Base-by-base conservation (phyloP, 2,888 invertebrate genomes). In the Nysson spinosus region DNA sequence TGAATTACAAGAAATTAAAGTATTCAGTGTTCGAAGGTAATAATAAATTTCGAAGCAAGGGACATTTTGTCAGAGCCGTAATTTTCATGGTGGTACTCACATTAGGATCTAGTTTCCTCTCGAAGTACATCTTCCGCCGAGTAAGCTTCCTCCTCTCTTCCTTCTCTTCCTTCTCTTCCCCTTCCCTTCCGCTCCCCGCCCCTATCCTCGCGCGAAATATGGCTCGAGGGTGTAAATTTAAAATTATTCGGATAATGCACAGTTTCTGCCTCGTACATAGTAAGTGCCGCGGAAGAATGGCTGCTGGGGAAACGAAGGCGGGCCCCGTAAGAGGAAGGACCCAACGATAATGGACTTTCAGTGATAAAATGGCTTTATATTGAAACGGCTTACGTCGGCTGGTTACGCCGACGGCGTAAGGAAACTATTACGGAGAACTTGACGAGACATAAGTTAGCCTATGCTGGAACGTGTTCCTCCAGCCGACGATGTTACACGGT, bases 311-410 rank as follows among this genome's bases (percentile, higher is more conserved):
- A 37, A 43, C 44, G 22, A 46, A 19, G 20, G 37, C 19, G 37
- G 51, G 46, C 16, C n/a, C 19, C 50, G 40, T 47, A n/a, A n/a
- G 16, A 32, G 14, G 47, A 49, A 19, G 57, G 51, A 43, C 57
- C 12, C 56, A 56, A 71, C 65, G 83, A 83, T 85, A 85, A 85
- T 85, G 83, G 84, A 82, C 79, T 81, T 83, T 79, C 69, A 71
- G 81, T 80, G 81, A 85, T 85, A 83, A 85, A 85, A 82, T 77
- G 71, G 72, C 69, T 76, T 72, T 78, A 77, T 78, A 78, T 65
- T 64, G 75, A 72, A 80, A 80, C 74, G 77, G 75, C 79, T 79
- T 70, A 72, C 76, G 75, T 74, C 69, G 64, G 63, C 69, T 63
- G 67, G 65, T 68, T n/a, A 66, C 60, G 60, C 55, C 52, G 47